phyloP scores from a whole-genome alignment of 2,113 vertebrate genomes.

The Acanthisitta chloris region DNA sequence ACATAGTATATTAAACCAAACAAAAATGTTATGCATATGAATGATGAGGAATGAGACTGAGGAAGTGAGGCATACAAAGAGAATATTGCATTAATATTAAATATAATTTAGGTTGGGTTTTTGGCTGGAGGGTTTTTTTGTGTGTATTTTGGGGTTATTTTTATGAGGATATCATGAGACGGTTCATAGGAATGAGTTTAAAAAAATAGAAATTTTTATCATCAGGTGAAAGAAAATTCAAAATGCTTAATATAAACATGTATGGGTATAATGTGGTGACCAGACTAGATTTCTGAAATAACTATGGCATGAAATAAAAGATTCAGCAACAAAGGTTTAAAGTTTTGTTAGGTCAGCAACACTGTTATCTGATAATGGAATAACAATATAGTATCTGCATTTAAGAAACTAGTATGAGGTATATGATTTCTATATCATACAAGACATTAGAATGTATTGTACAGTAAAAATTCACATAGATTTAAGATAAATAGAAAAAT shows the following conservation, averaged over 20 bases:
- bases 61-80: neutral
- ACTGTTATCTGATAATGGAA: neutral
- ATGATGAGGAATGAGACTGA: neutral
- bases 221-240: neutral
- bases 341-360: neutral
- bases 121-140: no score
- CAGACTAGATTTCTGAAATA: neutral
- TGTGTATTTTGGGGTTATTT: neutral
- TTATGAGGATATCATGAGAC: neutral
- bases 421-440: neutral
- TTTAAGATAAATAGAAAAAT: neutral
- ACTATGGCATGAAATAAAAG: neutral
- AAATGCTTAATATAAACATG: neutral
- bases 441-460: neutral
- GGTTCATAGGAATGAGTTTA: neutral
- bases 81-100: neutral
- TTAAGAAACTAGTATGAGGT: neutral
- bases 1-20: neutral
- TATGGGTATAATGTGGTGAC: neutral
- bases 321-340: neutral
- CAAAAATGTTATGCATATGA: neutral
- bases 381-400: neutral
- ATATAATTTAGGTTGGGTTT: neutral
- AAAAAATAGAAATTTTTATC: neutral
- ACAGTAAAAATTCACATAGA: neutral